A percentile compares a stretch with the other conserved stretches of the same genome.
Evolutionary conservation across 2,797 vertebrate species (phyloP).

Genomic region (Danio jaintianensis): DNA sequence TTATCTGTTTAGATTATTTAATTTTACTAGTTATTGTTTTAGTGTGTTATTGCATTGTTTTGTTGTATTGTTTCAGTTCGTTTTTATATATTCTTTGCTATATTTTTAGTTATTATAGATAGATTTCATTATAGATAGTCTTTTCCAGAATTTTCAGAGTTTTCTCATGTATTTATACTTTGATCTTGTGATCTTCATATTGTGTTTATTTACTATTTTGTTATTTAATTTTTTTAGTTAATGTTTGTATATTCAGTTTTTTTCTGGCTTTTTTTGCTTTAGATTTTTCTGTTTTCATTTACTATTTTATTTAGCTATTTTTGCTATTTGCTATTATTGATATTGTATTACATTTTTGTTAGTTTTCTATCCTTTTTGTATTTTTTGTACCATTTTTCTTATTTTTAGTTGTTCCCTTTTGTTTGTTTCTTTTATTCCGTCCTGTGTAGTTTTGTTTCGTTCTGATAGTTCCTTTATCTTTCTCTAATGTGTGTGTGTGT

Average conservation of each 20-base stretch:
- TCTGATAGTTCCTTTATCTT: too few relatives aligned
- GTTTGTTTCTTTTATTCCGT: neutral
- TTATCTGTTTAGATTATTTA: too few relatives aligned
- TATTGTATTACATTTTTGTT: neutral
- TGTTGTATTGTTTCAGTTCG: too few relatives aligned
- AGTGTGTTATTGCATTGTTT: neutral
- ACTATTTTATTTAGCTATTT: too few relatives aligned
- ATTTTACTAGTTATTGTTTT: too few relatives aligned
- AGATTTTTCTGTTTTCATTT: too few relatives aligned
- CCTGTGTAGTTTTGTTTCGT: conserved; percentile 3
- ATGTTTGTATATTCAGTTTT: neutral
- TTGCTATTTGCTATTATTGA: neutral
- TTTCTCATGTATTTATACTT: neutral
- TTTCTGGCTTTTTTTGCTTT: neutral
- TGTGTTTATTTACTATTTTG: neutral
- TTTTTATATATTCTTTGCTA: too few relatives aligned
- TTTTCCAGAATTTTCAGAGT: too few relatives aligned
- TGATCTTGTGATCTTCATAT: neutral
- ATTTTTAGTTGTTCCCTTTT: neutral
- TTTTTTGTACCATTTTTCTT: neutral
- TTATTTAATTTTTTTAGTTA: neutral
- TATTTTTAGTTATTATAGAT: too few relatives aligned
- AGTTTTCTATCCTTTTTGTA: neutral
- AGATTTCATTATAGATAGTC: too few relatives aligned
- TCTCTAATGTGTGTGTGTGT: conserved; percentile 11